These are phyloP conservation scores for Vulpes lagopus DNA, from an alignment of 2,113 vertebrate genomes.

Conservation along the genomic window DNA sequence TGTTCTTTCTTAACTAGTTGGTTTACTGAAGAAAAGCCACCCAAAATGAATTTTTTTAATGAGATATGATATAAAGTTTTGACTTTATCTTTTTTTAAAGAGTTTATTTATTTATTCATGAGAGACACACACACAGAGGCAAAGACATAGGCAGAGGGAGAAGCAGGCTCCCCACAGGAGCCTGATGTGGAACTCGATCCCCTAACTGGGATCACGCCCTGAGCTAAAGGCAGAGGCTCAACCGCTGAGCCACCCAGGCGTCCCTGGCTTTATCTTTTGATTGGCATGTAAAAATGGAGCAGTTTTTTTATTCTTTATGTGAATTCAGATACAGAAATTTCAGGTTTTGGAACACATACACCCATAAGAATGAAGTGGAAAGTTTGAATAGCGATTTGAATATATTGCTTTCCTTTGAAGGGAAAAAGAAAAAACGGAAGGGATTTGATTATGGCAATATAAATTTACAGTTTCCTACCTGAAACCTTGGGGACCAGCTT, in stretches of 20 bases:
- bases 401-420: neutral
- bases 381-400: conserved; percentile 15
- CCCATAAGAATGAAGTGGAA: conserved; percentile 46
- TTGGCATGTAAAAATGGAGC: neutral
- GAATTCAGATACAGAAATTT: conserved; percentile 51
- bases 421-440: neutral
- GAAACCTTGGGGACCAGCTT: neutral
- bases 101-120: no score
- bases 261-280: neutral
- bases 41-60: neutral
- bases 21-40: conserved; percentile 39
- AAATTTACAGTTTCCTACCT: neutral
- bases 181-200: no score
- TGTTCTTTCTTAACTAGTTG: conserved; percentile 14
- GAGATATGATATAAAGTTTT: neutral
- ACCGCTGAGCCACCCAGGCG: no score
- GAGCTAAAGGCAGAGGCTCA: no score
- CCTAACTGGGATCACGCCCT: no score
- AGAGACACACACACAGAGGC: no score
- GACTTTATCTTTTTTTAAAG: neutral
- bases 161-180: no score
- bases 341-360: neutral
- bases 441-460: neutral
- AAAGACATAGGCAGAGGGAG: no score
- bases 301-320: conserved; percentile 52